Evolutionary conservation across 2,888 invertebrate species (phyloP).

Genomic region (Spilosoma lubricipeda): DNA sequence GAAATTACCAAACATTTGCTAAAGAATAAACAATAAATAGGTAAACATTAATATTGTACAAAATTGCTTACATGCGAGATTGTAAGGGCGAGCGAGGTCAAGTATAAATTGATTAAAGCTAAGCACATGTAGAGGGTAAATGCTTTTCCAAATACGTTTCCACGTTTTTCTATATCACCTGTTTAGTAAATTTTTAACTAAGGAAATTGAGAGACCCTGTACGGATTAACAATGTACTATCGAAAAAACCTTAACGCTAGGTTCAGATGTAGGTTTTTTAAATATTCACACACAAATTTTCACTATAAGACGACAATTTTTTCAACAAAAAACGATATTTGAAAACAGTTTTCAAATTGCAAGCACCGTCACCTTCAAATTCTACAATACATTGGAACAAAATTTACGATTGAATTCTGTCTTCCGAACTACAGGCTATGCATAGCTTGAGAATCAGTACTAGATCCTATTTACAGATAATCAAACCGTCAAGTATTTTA

Average conservation of each 20-base stretch:
- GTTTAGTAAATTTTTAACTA: neutral
- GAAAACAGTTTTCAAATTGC: no score
- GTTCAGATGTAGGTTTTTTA: neutral
- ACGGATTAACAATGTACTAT: neutral
- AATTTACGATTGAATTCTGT: no score
- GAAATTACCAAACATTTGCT: neutral
- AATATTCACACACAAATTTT: neutral
- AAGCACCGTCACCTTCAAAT: neutral
- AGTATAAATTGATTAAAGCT: neutral
- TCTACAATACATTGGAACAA: neutral
- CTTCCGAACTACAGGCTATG: no score
- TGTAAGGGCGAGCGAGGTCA: neutral
- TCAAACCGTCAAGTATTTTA: no score
- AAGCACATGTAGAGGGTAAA: neutral
- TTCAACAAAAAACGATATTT: no score
- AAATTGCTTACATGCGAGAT: neutral
- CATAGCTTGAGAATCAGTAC: no score
- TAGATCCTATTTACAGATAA: no score
- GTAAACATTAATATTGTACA: neutral
- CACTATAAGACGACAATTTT: no score
- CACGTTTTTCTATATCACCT: neutral
- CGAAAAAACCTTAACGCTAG: neutral
- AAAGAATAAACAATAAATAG: neutral
- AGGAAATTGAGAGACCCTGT: neutral
- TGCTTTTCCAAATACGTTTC: neutral